Percentiles rank a stretch among this genome's conserved stretches.
Conservation (phyloP, 2,113 vertebrate species). For the Candoia aspera region DNA sequence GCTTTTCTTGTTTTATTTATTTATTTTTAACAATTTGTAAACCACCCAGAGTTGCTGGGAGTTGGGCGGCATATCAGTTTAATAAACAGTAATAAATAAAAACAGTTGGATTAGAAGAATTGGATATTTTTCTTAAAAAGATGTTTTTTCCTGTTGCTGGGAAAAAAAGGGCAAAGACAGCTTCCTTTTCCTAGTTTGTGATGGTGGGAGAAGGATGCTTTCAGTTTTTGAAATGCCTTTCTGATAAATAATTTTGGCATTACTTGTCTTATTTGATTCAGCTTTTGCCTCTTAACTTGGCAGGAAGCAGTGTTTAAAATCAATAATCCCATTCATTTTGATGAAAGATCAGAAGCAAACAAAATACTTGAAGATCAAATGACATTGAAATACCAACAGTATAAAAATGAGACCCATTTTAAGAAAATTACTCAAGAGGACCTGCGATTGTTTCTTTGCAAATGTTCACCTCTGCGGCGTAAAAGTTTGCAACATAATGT, state of each 20-base stretch:
- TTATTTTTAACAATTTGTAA: not conserved
- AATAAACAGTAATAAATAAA: not conserved
- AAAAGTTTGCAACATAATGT: too few relatives aligned
- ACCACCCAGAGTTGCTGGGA: not conserved
- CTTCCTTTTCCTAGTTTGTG: not conserved
- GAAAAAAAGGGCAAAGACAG: not conserved
- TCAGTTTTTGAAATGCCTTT: conserved; percentile 12
- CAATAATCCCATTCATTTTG: not conserved
- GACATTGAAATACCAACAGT: too few relatives aligned
- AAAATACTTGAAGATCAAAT: too few relatives aligned
- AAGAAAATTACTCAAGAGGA: too few relatives aligned
- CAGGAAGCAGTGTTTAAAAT: not conserved
- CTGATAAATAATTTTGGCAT: conserved; percentile 21
- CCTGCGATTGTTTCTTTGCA: too few relatives aligned
- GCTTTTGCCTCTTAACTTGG: not conserved
- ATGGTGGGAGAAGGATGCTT: not conserved
- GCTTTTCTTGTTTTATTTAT: not conserved
- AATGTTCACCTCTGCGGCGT: too few relatives aligned
- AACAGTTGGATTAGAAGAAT: not conserved
- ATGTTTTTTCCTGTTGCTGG: not conserved
- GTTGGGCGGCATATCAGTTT: not conserved
- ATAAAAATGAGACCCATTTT: too few relatives aligned
- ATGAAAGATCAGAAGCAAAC: too few relatives aligned
- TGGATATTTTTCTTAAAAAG: not conserved
- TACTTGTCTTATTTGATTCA: not conserved